A percentile compares a stretch with the other conserved stretches of the same genome.
Conservation (phyloP, 2,113 vertebrate species). For the Lepus europaeus region DNA sequence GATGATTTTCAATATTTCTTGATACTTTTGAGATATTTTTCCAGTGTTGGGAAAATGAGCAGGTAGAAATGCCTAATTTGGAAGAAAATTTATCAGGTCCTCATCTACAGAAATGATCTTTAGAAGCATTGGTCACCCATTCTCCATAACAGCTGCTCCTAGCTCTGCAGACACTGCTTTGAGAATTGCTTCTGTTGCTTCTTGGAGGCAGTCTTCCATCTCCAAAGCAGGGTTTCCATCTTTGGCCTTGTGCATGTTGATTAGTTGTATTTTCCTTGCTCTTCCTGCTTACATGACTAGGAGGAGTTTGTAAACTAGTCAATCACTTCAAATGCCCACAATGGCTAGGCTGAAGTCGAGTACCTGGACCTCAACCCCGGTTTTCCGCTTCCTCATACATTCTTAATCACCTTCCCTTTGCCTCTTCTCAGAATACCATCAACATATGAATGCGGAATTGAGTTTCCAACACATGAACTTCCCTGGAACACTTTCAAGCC, state of each 20-base stretch:
- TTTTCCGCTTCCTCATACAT: too few relatives aligned
- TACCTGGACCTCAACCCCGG: too few relatives aligned
- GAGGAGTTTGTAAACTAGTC: not conserved
- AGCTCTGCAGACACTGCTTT: fast-evolving
- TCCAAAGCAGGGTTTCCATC: not conserved
- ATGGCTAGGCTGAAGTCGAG: too few relatives aligned
- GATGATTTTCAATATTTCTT: not conserved
- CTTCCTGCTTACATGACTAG: not conserved
- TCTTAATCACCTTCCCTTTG: too few relatives aligned
- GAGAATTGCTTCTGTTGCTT: not conserved
- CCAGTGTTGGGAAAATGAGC: not conserved
- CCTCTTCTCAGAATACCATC: too few relatives aligned
- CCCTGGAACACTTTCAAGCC: too few relatives aligned
- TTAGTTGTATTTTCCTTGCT: not conserved
- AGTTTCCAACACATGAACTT: too few relatives aligned
- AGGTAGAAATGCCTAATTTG: not conserved
- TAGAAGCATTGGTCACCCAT: not conserved
- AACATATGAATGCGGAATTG: too few relatives aligned
- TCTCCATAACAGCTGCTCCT: fast-evolving
- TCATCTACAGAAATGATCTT: not conserved
- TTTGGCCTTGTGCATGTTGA: fast-evolving
- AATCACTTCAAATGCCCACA: not conserved
- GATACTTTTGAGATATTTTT: not conserved
- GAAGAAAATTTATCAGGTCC: not conserved
- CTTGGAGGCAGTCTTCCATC: not conserved